Percentiles rank a stretch among this genome's conserved stretches.
These are phyloP conservation scores for Cydia amplana DNA, from an alignment of 1,140 invertebrate species.

Conservation along the genomic window DNA sequence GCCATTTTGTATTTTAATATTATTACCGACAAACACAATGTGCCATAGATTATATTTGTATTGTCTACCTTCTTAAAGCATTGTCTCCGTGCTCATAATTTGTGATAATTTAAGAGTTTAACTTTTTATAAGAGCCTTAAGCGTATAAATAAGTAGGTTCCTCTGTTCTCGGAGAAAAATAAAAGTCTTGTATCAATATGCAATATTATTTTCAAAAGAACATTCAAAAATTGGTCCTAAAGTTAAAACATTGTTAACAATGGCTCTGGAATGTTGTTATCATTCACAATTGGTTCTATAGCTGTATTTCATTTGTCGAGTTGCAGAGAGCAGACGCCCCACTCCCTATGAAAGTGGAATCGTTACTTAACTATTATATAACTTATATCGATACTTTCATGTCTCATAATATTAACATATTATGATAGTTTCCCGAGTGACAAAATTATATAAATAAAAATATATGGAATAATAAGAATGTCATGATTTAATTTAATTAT, in stretches of 20 bases:
- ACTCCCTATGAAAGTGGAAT: conserved; percentile 8
- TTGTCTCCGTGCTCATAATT: conserved; percentile 23
- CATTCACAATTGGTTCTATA: conserved; percentile 64
- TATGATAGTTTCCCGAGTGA: conserved; percentile 25
- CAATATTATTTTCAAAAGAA: conserved; percentile 79
- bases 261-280: conserved; percentile 76
- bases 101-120: background rate
- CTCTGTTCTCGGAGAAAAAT: conserved; percentile 47
- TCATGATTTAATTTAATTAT: conserved; percentile 43
- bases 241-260: conserved; percentile 78
- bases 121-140: background rate
- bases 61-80: background rate
- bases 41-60: conserved; percentile 14
- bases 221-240: conserved; percentile 79
- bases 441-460: conserved; percentile 33
- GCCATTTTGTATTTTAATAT: conserved; percentile 1
- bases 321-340: conserved; percentile 63
- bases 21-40: background rate
- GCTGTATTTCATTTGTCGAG: conserved; percentile 42
- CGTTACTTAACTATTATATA: conserved; percentile 13
- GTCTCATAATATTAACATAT: conserved; percentile 8
- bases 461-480: conserved; percentile 37
- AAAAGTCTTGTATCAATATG: conserved; percentile 64
- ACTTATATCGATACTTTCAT: conserved; percentile 17
- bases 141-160: conserved; percentile 8